Evolutionary conservation across 2,797 vertebrate genomes (phyloP), one percentile per base, ranked within the genome.

Genomic region (Acestrorhynchus altus): DNA sequence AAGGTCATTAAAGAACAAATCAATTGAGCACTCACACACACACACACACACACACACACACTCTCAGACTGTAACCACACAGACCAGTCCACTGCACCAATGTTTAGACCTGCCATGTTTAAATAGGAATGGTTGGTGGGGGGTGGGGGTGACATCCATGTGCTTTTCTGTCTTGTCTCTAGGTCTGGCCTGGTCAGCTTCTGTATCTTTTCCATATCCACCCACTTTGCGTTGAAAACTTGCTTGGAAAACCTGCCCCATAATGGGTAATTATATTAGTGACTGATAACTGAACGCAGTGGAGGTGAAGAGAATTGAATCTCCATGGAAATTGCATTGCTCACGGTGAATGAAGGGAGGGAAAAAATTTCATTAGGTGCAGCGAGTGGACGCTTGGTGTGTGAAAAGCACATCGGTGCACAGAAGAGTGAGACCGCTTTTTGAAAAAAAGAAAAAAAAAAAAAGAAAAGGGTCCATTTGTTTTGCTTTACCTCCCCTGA

Each of bases 1-100:
- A 87, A 85, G 82, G 86, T 85, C 86, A 84, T 84, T 86, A 85
- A 76, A 83, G 75, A 56, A 79, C 59, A 44, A 79, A 85, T 84
- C 83, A 61, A 82, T 82, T 78, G 79, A 78, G 69, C 64, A 74
- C 64, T 51, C 52, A 57, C 71, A 46, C 64, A 39, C 61, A 73
- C 31, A 49, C 49, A 67, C 49, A 61, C 20, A 65, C 57, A 54
- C 73, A 31, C 71, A 44, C 60, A 72, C 31, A 49, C 40, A 71
- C 49, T 60, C 28, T 64, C 56, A 59, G 68, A 28, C 71, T 35
- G 52, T 68, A 22, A 54, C 54, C 42, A 68, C 56, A 52, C 72
- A 40, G 66, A 46, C 56, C 42, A 47, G 35, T 16, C 46, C 16
- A 20, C 39, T 40, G 39, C 68, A 65, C 65, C 76, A 20, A 12